phyloP scores from a whole-genome alignment of 2,113 vertebrate species.

The Vidua macroura region DNA sequence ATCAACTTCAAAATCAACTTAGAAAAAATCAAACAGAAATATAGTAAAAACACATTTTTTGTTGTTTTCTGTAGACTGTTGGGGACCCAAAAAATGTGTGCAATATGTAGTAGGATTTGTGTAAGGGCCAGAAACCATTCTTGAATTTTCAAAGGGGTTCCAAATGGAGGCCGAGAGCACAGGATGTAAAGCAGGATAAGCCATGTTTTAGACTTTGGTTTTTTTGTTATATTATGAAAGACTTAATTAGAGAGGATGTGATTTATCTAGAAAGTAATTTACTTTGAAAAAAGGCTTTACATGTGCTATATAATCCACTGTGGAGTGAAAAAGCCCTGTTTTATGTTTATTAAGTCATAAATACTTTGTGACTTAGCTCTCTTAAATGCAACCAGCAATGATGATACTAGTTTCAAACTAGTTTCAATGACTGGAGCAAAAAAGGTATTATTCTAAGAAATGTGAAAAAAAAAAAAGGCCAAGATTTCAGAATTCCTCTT shows the following conservation, averaged over 20 bases:
- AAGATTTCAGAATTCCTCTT: background rate
- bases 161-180: background rate
- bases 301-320: background rate
- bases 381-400: background rate
- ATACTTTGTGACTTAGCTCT: background rate
- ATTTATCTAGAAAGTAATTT: background rate
- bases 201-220: accelerated
- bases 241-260: background rate
- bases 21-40: background rate
- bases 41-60: background rate
- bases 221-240: background rate
- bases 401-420: background rate
- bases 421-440: background rate
- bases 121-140: background rate
- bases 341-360: background rate
- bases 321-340: background rate
- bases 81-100: background rate
- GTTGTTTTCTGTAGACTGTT: background rate
- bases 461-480: background rate
- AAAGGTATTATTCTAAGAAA: background rate
- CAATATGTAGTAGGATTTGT: background rate
- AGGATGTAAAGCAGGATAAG: background rate
- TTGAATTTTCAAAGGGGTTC: background rate
- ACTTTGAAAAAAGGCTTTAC: background rate
- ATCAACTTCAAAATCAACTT: background rate